Percentiles rank a stretch among this genome's conserved stretches.
Evolutionary conservation across 2,113 vertebrate species (phyloP).

Genomic region (Callopanchax toddi): DNA sequence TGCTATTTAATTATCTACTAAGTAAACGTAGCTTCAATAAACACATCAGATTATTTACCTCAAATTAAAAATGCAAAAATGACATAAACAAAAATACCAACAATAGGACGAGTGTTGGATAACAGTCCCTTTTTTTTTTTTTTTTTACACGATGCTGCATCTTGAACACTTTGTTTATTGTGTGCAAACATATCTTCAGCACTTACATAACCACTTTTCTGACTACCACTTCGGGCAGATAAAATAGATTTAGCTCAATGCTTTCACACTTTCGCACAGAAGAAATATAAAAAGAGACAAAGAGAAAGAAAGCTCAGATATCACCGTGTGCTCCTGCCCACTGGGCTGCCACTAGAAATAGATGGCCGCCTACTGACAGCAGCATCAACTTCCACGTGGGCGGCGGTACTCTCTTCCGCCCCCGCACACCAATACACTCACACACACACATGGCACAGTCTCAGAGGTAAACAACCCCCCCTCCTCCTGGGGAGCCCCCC

Average conservation of each 20-base stretch:
- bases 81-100: not conserved
- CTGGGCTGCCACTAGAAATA: conserved; percentile 77
- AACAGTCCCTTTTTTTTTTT: not conserved
- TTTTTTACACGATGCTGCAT: not conserved
- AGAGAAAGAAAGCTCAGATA: conserved; percentile 35
- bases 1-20: too few species aligned
- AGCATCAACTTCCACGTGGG: conserved; percentile 69
- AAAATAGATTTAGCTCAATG: conserved; percentile 5
- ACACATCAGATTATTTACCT: too few species aligned
- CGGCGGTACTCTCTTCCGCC: conserved; percentile 58
- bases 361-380: conserved; percentile 70
- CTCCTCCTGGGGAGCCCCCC: conserved; percentile 46
- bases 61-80: too few species aligned
- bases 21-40: too few species aligned
- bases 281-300: conserved; percentile 2
- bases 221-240: not conserved
- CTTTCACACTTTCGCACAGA: conserved; percentile 48
- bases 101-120: not conserved
- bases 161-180: conserved; percentile 15
- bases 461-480: conserved; percentile 17
- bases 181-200: not conserved
- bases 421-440: conserved; percentile 34
- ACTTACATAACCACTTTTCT: conserved; percentile 19
- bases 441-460: conserved; percentile 19
- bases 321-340: conserved; percentile 46